Evolutionary conservation across 2,113 vertebrate species (phyloP).

Genomic region (Propithecus coquereli): DNA sequence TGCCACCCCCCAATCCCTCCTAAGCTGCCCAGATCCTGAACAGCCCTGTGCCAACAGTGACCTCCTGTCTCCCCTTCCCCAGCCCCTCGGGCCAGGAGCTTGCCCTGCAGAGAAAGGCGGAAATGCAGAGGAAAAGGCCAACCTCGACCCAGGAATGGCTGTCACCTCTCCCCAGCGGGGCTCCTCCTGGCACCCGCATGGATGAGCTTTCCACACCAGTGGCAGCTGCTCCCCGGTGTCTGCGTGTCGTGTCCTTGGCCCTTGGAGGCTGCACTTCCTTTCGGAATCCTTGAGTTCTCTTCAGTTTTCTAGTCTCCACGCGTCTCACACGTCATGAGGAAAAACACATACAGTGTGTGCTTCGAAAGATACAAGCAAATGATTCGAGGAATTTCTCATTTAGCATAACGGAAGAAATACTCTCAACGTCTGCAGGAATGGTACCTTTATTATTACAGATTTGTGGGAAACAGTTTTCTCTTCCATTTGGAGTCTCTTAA

Average conservation of each 20-base stretch:
- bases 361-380: background rate
- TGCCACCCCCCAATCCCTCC: accelerated
- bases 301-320: background rate
- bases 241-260: background rate
- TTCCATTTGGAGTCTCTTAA: background rate
- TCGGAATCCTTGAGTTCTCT: background rate
- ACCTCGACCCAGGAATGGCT: background rate
- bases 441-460: background rate
- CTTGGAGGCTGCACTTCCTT: background rate
- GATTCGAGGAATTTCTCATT: background rate
- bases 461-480: background rate
- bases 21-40: background rate
- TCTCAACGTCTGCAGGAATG: background rate
- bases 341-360: background rate
- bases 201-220: accelerated
- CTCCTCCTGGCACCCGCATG: background rate
- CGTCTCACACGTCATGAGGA: background rate
- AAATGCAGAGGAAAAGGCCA: background rate
- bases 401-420: background rate
- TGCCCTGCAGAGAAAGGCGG: background rate
- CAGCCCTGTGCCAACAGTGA: background rate
- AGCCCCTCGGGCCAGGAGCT: background rate
- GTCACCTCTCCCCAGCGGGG: background rate
- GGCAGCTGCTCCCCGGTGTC: background rate
- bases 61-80: background rate